Conservation (phyloP, 1,140 invertebrate species). For the Asobara japonica region DNA sequence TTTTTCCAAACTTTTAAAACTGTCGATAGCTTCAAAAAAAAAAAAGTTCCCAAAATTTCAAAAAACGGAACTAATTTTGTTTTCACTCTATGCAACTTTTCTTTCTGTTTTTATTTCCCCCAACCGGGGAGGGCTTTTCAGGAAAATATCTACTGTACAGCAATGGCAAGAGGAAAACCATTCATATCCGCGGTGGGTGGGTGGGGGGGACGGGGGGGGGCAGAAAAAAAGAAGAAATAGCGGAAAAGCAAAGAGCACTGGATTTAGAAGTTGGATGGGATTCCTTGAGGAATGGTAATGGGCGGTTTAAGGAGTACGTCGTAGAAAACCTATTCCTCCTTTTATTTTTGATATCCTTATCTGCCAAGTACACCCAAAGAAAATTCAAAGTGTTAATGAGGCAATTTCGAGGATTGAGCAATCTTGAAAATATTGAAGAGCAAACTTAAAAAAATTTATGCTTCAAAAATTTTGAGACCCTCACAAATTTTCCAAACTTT, state of each 20-base stretch:
- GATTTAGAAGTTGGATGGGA: slow-evolving; percentile 32
- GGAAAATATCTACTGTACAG: not conserved
- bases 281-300: slow-evolving; percentile 33
- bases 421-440: no score
- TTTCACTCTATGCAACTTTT: not conserved
- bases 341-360: not conserved
- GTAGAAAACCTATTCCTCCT: not conserved
- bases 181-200: not conserved
- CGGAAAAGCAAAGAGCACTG: slow-evolving; percentile 16
- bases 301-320: slow-evolving; percentile 16
- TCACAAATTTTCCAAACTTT: no score
- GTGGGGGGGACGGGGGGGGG: not conserved
- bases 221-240: not conserved
- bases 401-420: no score
- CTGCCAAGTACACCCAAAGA: not conserved
- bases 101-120: not conserved
- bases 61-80: no score
- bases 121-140: not conserved
- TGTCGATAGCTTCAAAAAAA: no score
- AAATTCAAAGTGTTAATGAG: not conserved
- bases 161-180: not conserved
- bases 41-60: no score
- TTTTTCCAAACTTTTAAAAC: no score
- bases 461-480: no score
- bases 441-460: no score